A percentile compares a stretch with the other conserved stretches of the same genome.
Evolutionary conservation across 2,888 invertebrate species (phyloP).

Genomic region (Chesias legatella): DNA sequence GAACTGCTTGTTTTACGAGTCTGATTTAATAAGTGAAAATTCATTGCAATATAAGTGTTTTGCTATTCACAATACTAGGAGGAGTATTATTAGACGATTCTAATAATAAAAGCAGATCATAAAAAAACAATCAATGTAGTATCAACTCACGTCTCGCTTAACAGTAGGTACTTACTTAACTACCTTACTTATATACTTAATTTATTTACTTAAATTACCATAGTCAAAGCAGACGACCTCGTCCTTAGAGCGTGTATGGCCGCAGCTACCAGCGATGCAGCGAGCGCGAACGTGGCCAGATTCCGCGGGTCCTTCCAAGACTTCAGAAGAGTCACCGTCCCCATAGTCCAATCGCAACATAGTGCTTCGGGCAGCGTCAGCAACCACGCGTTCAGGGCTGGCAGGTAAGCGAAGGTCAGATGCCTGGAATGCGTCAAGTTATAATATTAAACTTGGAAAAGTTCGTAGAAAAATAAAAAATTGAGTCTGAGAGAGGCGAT

Average conservation of each 20-base stretch:
- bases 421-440: constrained; percentile 86
- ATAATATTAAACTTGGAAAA: no score
- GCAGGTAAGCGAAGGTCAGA: constrained; percentile 95
- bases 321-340: constrained; percentile 92
- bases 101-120: no score
- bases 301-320: constrained; percentile 90
- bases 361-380: constrained; percentile 93
- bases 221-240: constrained; percentile 66
- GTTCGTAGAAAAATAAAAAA: no score
- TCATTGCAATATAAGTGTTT: no score
- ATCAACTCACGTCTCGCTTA: no score
- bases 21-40: no score
- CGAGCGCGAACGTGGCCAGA: constrained; percentile 86
- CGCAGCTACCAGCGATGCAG: constrained; percentile 80
- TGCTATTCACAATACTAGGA: no score
- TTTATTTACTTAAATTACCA: constrained; percentile 48
- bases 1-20: no score
- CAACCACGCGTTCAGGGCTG: constrained; percentile 94
- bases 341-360: constrained; percentile 99
- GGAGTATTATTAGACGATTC: no score
- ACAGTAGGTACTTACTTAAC: no score
- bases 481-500: no score
- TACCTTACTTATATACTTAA: not conserved
- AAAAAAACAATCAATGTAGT: no score
- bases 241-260: constrained; percentile 72